Evolutionary conservation across 2,797 vertebrate species (phyloP), one percentile per base, ranked within the genome.

Genomic region (Serranus cabrilla): DNA sequence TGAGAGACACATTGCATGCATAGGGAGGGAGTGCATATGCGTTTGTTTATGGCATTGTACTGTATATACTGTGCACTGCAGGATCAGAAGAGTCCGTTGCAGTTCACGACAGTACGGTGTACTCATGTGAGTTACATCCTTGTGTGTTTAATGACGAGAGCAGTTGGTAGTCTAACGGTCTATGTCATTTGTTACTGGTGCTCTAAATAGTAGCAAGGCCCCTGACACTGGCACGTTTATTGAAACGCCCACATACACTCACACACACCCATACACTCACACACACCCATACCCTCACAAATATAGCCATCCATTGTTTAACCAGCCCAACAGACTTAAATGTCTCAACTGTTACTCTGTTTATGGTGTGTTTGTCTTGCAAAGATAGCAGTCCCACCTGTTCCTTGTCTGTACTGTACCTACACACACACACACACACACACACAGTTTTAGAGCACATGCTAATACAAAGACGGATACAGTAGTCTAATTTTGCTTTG

Each of bases 341-440:
- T 74, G 78, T 86, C 72, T 86, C 76, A 90, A 90, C 91, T 56
- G 91, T 87, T 86, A 42, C 59, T 66, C 67, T 88, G 80, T 91
- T 92, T 83, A 50, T 74, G 25, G 69, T 87, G 65, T 89, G 84
- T 92, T 94, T 93, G 81, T 89, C 85, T 82, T 55, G 62, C 66
- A 73, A 71, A 84, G 85, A 86, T 78, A 86, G 88, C 82, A 60
- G 74, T 74, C 87, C 87, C 91, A 94, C 93, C 93, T 95, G 93
- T 93, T 91, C 82, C 81, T 71, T 87, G 86, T 91, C 83, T 91
- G 25, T 39, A 54, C 50, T 74, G 31, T 64, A 27, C 66, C 25
- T 37, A 57, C 27, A 61, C 16, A 20, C 47, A 25, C 49, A 49
- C 49, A 54, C 51, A 55, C 71, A 58, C 55, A 40, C 27, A 16